Evolutionary conservation across 2,888 invertebrate genomes (phyloP).

Genomic region (Cephonodes hylas): DNA sequence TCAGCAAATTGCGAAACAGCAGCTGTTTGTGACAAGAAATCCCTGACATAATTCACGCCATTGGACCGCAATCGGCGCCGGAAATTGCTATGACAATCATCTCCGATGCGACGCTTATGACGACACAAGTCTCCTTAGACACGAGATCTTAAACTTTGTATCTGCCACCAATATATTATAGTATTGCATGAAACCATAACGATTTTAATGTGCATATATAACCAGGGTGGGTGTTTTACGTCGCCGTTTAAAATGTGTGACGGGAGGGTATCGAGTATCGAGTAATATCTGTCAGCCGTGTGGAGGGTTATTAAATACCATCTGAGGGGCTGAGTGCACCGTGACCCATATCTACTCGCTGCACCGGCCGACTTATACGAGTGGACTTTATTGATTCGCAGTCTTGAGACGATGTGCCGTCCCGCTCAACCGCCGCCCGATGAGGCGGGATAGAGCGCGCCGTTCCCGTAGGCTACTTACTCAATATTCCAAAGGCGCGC

Average conservation of each 20-base stretch:
- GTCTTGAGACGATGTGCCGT: slow-evolving; percentile 77
- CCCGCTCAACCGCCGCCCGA: slow-evolving; percentile 51
- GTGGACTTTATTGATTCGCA: slow-evolving; percentile 82
- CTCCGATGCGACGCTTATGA: slow-evolving; percentile 40
- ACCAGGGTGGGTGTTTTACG: slow-evolving; percentile 33
- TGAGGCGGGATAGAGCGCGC: slow-evolving; percentile 38
- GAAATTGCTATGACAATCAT: slow-evolving; percentile 59
- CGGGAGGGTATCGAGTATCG: slow-evolving; percentile 38
- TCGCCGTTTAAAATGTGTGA: slow-evolving; percentile 38
- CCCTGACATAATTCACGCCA: slow-evolving; percentile 67
- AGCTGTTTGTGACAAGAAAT: slow-evolving; percentile 74
- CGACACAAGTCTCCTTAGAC: slow-evolving; percentile 21
- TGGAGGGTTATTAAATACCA: slow-evolving; percentile 72
- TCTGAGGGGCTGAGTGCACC: slow-evolving; percentile 68
- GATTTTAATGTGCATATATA: slow-evolving; percentile 45
- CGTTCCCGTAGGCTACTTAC: slow-evolving; percentile 65
- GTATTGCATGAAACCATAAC: slow-evolving; percentile 42
- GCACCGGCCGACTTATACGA: slow-evolving; percentile 76
- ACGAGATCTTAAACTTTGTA: not conserved
- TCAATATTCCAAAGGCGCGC: slow-evolving; percentile 72
- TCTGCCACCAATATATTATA: slow-evolving; percentile 7
- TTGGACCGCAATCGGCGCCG: slow-evolving; percentile 55
- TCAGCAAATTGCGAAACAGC: slow-evolving; percentile 79
- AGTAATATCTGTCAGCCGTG: slow-evolving; percentile 66
- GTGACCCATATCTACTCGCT: slow-evolving; percentile 75